These are phyloP conservation scores for Ennomos fuscantarius DNA, from an alignment of 2,888 invertebrate genomes.

Conservation along the genomic window DNA sequence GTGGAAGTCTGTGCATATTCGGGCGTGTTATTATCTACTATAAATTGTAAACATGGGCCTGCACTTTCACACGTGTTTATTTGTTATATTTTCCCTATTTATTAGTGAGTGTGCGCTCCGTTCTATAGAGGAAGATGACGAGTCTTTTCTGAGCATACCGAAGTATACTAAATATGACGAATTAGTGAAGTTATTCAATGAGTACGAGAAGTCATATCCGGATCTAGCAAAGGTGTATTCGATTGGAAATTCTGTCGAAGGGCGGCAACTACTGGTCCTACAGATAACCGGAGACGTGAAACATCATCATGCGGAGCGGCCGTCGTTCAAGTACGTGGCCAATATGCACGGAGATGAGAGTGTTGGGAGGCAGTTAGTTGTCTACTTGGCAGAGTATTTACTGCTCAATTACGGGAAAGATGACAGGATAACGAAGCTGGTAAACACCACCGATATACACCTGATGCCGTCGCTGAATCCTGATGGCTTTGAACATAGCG, in stretches of 20 bases:
- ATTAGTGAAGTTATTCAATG: conserved; percentile 86
- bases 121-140: conserved; percentile 68
- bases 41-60: conserved; percentile 54
- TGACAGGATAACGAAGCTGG: conserved; percentile 89
- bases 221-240: conserved; percentile 88
- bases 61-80: conserved; percentile 57
- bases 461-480: conserved; percentile 99
- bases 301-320: conserved; percentile 86
- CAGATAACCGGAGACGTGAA: conserved; percentile 91
- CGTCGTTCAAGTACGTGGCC: conserved; percentile 97
- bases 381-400: conserved; percentile 94
- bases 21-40: conserved; percentile 35
- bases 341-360: conserved; percentile 99
- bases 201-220: conserved; percentile 87
- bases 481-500: conserved; percentile 95
- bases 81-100: conserved; percentile 65
- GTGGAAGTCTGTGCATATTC: conserved; percentile 37
- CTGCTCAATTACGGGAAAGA: conserved; percentile 90
- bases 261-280: conserved; percentile 91
- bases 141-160: conserved; percentile 84
- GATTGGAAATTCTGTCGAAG: conserved; percentile 94
- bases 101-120: conserved; percentile 63
- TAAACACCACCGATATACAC: conserved; percentile 96
- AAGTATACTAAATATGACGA: conserved; percentile 90
- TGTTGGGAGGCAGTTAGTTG: conserved; percentile 92